phyloP scores from a whole-genome alignment of 37 sponge, comb jelly and placozoan genomes.

The Oscarella lobularis region DNA sequence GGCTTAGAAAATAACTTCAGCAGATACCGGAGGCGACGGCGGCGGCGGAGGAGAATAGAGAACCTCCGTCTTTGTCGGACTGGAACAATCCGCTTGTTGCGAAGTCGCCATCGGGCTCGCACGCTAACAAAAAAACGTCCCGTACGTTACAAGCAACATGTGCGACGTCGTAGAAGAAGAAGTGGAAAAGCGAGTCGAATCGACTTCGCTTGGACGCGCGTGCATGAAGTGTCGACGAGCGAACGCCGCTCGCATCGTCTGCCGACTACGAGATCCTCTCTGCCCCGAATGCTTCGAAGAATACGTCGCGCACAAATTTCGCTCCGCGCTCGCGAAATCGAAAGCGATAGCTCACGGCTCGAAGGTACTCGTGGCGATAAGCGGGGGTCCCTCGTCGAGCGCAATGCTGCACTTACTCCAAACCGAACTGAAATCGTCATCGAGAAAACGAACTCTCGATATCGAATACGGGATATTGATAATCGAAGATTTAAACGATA shows the following conservation, averaged over 20 bases:
- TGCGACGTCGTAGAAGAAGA: no score
- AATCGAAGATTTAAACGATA: not conserved
- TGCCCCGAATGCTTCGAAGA: slow-evolving; percentile 11
- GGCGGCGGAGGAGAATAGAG: no score
- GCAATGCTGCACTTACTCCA: slow-evolving; percentile 2
- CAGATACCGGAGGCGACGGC: no score
- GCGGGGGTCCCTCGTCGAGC: slow-evolving; percentile 2
- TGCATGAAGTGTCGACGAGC: slow-evolving; percentile 11
- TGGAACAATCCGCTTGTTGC: no score
- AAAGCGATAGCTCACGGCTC: slow-evolving; percentile 4
- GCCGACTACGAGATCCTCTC: slow-evolving; percentile 8
- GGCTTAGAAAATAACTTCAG: no score
- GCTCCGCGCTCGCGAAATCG: slow-evolving; percentile 10
- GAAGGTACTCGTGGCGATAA: slow-evolving; percentile 1
- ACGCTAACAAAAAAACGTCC: no score
- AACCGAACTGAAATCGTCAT: not conserved
- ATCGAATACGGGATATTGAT: slow-evolving; percentile 5
- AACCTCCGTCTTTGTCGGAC: no score
- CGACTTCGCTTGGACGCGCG: not conserved
- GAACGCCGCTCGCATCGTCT: not conserved
- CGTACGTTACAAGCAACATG: no score
- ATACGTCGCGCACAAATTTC: slow-evolving; percentile 13
- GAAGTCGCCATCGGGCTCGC: no score
- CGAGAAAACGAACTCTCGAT: slow-evolving; percentile 1
- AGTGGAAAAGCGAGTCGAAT: no score